Evolutionary conservation across 2,797 vertebrate genomes (phyloP).

Genomic region (Phaenicophaeus curvirostris): DNA sequence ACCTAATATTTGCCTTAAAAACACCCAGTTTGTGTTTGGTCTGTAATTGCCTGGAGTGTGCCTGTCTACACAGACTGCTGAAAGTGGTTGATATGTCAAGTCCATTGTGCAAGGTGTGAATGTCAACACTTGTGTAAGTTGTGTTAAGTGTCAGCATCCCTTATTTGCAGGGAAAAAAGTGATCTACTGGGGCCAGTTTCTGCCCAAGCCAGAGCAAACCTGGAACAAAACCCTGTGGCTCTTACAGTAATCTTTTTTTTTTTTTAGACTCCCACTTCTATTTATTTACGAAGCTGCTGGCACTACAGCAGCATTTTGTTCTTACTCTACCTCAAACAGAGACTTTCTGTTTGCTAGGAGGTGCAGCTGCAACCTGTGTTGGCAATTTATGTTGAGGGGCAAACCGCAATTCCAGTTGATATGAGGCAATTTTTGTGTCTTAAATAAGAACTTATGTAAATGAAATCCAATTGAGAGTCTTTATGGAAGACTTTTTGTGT

Average conservation of each 20-base stretch:
- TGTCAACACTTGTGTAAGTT: not conserved
- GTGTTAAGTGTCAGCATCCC: not conserved
- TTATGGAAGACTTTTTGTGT: not conserved
- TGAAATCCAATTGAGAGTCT: not conserved
- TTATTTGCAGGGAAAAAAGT: not conserved
- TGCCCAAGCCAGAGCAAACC: not conserved
- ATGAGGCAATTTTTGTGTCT: not conserved
- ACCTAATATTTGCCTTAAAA: not conserved
- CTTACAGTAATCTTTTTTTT: not conserved
- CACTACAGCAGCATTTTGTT: not conserved
- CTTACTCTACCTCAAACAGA: not conserved
- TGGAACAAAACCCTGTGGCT: not conserved
- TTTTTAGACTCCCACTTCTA: not conserved
- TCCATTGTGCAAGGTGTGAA: not conserved
- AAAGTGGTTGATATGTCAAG: not conserved
- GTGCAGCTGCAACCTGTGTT: not conserved
- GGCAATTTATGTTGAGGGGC: not conserved
- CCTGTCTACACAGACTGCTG: fast-evolving
- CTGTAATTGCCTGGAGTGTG: not conserved
- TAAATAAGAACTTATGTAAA: conserved; percentile 8
- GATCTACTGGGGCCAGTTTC: not conserved
- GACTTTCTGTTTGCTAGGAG: conserved; percentile 14
- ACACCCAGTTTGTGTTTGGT: not conserved
- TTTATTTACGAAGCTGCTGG: not conserved
- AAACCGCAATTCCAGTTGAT: not conserved